Evolutionary conservation across 2,888 invertebrate genomes (phyloP).

Genomic region (Noctua fimbriata): DNA sequence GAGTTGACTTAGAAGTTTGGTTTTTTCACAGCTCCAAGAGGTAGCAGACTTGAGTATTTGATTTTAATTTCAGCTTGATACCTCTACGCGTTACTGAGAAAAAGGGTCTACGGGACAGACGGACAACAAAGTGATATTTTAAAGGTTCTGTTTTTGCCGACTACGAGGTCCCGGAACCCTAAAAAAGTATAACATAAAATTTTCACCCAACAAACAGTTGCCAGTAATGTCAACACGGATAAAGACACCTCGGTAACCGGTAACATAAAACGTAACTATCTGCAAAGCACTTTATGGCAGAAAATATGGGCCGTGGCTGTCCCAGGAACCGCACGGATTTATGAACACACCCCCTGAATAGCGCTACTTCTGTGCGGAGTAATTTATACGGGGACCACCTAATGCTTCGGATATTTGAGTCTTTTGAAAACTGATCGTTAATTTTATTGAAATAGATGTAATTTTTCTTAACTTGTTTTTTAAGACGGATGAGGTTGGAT

Average conservation of each 20-base stretch:
- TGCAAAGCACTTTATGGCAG: constrained; percentile 52
- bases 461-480: background rate
- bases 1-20: no score
- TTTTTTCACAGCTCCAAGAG: no score
- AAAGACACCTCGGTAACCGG: constrained; percentile 23
- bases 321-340: constrained; percentile 54
- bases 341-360: constrained; percentile 52
- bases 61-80: no score
- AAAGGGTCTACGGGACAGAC: no score
- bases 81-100: no score
- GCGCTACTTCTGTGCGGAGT: constrained; percentile 38
- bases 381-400: constrained; percentile 48
- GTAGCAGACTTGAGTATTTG: no score
- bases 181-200: background rate
- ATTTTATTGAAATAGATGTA: constrained; percentile 25
- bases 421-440: constrained; percentile 28
- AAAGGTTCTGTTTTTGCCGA: no score
- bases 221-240: constrained; percentile 32
- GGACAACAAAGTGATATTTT: no score
- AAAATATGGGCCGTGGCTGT: constrained; percentile 57
- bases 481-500: background rate
- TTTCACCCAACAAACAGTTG: background rate
- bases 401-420: constrained; percentile 44
- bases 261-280: constrained; percentile 51
- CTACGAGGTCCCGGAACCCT: no score